Conservation (phyloP, 1,140 invertebrate genomes). For the Trichomalopsis sarcophagae region DNA sequence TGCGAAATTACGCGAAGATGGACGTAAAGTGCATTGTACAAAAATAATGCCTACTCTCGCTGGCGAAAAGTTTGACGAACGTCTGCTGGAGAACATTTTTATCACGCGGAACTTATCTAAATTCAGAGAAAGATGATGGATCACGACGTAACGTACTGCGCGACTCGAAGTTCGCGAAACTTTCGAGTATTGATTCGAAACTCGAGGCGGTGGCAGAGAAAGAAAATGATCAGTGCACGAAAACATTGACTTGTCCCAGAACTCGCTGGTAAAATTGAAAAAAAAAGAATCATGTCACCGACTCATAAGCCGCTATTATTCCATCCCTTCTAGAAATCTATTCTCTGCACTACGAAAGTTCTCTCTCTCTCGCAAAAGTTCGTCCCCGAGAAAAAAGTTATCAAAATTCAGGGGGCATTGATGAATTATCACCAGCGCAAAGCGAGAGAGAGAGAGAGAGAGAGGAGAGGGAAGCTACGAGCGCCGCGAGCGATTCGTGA, state of each 20-base stretch:
- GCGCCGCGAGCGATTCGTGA: not conserved
- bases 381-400: slow-evolving; percentile 24
- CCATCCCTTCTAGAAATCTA: not conserved
- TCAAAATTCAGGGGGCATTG: slow-evolving; percentile 43
- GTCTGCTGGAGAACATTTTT: not conserved
- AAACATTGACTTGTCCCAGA: not conserved
- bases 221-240: not conserved
- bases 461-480: not conserved
- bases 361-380: slow-evolving; percentile 9
- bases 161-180: not conserved
- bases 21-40: not conserved
- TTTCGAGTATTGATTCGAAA: slow-evolving; percentile 1
- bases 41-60: not conserved
- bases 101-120: not conserved
- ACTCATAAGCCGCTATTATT: not conserved
- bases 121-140: slow-evolving; percentile 34
- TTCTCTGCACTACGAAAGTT: not conserved
- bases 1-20: not conserved
- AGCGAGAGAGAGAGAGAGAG: not conserved
- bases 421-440: slow-evolving; percentile 31
- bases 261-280: not conserved
- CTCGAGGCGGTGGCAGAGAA: not conserved
- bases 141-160: not conserved
- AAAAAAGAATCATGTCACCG: not conserved
- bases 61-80: no score